Evolutionary conservation across 2,113 vertebrate genomes (phyloP), one percentile per base, ranked within the genome.

Genomic region (Pseudorectes ferrugineus): DNA sequence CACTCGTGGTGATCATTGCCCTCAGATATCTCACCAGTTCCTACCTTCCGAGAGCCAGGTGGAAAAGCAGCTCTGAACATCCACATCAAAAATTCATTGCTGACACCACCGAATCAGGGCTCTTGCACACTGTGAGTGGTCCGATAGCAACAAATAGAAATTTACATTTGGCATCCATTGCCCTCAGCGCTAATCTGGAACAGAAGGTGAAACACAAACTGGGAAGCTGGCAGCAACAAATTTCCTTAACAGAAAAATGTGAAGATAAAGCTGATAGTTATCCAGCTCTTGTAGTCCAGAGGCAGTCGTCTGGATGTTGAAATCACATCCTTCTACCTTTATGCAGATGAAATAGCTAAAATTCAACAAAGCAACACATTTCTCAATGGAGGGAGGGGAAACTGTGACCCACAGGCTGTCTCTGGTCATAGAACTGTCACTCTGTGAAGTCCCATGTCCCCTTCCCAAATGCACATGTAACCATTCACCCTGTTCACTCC

Each of bases 341-440:
- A 19, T 20, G 25, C 10, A 29, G 9, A 9, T 36, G 15, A 59
- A 90, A 51, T 9, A 55, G 17, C 14, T 65, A 25, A 63, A 88
- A 72, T 31, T 63, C 35, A 38, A 28, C 0, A 22, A 42, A 71
- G 13, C 25, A 74, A 62, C 11, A 35, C 6, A 33, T 36, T 36
- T 33, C 23, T 67, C 11, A 12, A 2, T 4, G 7, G 12, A 76
- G 20, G 10, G 5, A 48, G 8, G 3, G 17, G 2, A 55, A 13
- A 28, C 13, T 51, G 7, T 65, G n/a, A n/a, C 16, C 26, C 26
- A 10, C 6, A 51, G 31, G 1, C 17, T 79, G 16, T 22, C 11
- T 46, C 42, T 72, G 43, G 13, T 14, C 2, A 6, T 6, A 12
- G 73, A 16, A 55, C 6, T 51, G 1, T 19, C 16, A 15, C 0